Evolutionary conservation across 2,888 invertebrate species (phyloP).

Genomic region (Tipula helvola): DNA sequence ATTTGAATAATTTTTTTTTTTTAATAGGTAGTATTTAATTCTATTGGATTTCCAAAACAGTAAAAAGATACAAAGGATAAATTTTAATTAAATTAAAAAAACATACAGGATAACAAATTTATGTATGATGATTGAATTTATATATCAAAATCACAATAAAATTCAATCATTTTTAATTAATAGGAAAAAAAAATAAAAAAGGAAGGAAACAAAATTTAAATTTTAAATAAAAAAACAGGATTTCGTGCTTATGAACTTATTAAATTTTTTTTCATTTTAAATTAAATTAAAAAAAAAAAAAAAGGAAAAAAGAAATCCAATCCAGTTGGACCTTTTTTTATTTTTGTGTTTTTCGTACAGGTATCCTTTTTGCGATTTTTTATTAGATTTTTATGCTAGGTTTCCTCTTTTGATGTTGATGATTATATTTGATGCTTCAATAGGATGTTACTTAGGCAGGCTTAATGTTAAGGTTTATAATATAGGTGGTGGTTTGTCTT

Average conservation of each 20-base stretch:
- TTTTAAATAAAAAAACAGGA: neutral
- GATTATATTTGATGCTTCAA: neutral
- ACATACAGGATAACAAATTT: neutral
- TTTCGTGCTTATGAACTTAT: neutral
- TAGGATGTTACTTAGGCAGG: neutral
- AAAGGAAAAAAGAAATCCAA: neutral
- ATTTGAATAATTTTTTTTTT: neutral
- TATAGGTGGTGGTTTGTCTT: neutral
- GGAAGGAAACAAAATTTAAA: neutral
- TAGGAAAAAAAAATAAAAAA: neutral
- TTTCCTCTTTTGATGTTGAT: neutral
- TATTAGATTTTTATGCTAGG: neutral
- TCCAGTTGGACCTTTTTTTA: constrained; percentile 4
- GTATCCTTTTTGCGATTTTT: neutral
- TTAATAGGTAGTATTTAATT: neutral
- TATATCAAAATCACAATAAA: neutral
- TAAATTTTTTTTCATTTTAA: neutral
- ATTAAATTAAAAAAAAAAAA: neutral
- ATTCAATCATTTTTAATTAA: neutral
- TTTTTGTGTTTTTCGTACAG: neutral
- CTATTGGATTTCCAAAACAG: neutral
- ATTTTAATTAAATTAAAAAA: neutral
- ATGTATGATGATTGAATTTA: neutral
- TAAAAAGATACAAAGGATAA: neutral
- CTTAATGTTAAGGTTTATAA: neutral